These are phyloP conservation scores for Littorina saxatilis DNA, from an alignment of 1,140 invertebrate species.

Conservation along the genomic window DNA sequence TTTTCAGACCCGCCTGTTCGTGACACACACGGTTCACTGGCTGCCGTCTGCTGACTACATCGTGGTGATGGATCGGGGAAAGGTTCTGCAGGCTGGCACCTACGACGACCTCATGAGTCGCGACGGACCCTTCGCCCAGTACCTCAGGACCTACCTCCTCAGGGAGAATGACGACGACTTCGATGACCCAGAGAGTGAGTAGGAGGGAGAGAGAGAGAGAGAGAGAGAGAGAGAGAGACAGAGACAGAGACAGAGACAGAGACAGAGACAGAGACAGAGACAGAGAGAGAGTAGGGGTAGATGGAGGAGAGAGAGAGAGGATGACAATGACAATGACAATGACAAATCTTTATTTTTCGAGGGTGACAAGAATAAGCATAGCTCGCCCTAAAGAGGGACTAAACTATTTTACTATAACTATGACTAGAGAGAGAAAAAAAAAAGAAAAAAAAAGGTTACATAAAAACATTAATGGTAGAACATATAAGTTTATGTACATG, in stretches of 20 bases:
- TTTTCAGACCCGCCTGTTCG: conserved; percentile 70
- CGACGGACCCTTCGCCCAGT: conserved; percentile 71
- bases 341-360: too few relatives aligned
- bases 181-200: conserved; percentile 62
- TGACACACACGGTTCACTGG: conserved; percentile 74
- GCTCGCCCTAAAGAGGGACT: too few relatives aligned
- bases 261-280: not conserved
- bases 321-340: too few relatives aligned
- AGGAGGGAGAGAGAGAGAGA: not conserved
- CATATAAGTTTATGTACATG: too few relatives aligned
- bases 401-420: too few relatives aligned
- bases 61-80: conserved; percentile 70
- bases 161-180: conserved; percentile 53
- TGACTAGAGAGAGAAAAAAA: too few relatives aligned
- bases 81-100: conserved; percentile 70
- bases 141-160: conserved; percentile 56
- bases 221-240: not conserved
- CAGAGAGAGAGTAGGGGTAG: not conserved
- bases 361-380: too few relatives aligned
- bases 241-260: not conserved
- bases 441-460: not conserved
- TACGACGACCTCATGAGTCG: conserved; percentile 68
- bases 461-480: too few relatives aligned
- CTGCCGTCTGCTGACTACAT: conserved; percentile 73
- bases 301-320: not conserved